Base-by-base conservation (phyloP, 1,140 invertebrate genomes). In the Bursaphelenchus mucronatus region DNA sequence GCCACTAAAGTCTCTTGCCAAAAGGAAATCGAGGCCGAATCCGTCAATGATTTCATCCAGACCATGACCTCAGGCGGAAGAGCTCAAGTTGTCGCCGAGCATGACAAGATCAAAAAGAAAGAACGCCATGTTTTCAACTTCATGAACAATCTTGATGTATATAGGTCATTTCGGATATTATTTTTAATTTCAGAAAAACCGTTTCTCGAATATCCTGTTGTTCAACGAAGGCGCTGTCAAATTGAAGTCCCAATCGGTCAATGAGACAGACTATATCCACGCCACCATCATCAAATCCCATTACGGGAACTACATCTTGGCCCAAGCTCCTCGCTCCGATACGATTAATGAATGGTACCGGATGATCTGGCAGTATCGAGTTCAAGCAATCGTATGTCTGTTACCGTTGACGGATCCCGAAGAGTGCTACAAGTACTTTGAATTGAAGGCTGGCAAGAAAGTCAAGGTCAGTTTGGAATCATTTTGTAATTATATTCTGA, bases 161-260 rank as follows among this genome's bases (percentile, higher is more conserved):
- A n/a, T 63, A 1, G 4, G 59, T n/a, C 30, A 1, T 63, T 63
- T 63, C 1, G 1, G 6, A 17, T 4, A 47, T 55, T n/a, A 13
- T 19, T 15, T 55, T 15, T 59, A 10, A 63, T 21, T 49, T n/a
- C 59, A 56, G 63, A 62, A 62, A 45, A 64, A 64, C 19, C 62
- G 62, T 17, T 64, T 66, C 59, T 66, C 62, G 9, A 64, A 64
- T 63, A 44, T 64, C 9, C 21, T 64, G 2, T 63, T 64, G 21
- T 64, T 66, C 62, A 64, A 64, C 41, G 62, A 64, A 56, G 62
- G 62, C n/a, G 62, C 62, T 10, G 59, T 64, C 3, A 44, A 66
- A 17, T 51, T 64, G 21, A 62, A 64, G 17, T 15, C 17, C 10
- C 64, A 53, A 9, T 17, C 21, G 21, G 66, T 45, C 19, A 62